Evolutionary conservation across 2,113 vertebrate species (phyloP).

Genomic region (Pseudolaguvia tuberculata): DNA sequence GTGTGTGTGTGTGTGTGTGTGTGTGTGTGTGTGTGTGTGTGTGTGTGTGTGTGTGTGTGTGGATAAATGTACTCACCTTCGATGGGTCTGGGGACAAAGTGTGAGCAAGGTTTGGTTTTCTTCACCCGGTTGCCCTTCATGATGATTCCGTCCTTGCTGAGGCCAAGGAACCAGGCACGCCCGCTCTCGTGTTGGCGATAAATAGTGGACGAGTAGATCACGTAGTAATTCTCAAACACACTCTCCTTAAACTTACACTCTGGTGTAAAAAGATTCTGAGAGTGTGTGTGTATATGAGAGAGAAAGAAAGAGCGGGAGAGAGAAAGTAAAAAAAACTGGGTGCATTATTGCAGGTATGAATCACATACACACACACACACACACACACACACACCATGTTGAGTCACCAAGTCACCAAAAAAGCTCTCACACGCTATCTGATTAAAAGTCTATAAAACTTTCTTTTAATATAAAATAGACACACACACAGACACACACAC

Average conservation of each 20-base stretch:
- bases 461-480: not conserved
- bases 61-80: conserved; percentile 74
- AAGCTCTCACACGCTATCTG: not conserved
- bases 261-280: conserved; percentile 88
- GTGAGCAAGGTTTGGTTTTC: conserved; percentile 96
- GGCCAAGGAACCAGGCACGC: conserved; percentile 94
- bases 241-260: conserved; percentile 99
- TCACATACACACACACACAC: conserved; percentile 9
- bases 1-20: not conserved
- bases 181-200: conserved; percentile 97
- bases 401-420: conserved; percentile 17
- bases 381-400: conserved; percentile 10
- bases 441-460: not conserved
- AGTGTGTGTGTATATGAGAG: not conserved
- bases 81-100: conserved; percentile 96
- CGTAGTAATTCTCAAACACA: conserved; percentile 98
- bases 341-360: conserved; percentile 12
- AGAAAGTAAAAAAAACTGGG: not conserved
- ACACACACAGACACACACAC: conserved; percentile 18
- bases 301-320: not conserved
- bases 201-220: conserved; percentile 95
- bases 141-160: conserved; percentile 94
- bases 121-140: conserved; percentile 99
- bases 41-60: not conserved
- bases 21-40: not conserved